Evolutionary conservation across 1,140 invertebrate species (phyloP), one percentile per base, ranked within the genome.

Genomic region (Platyscapa corneri): DNA sequence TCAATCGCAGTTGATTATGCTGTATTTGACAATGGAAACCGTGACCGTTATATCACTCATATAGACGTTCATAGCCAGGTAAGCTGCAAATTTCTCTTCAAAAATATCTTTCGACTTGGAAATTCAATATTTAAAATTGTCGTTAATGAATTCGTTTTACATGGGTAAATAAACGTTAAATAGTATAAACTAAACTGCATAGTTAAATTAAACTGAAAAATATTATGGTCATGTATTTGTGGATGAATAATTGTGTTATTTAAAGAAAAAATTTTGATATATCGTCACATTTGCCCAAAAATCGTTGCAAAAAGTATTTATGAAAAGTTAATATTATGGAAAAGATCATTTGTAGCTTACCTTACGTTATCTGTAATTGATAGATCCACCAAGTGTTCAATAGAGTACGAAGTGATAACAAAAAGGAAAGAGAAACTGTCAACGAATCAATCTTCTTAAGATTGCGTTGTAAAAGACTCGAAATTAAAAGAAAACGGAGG

Each of bases 371-470:
- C 83, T 81, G 34, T 81, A 84, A 81, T 74, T 86, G 88, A 89
- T 90, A 90, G 89, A 91, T 91, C 91, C 91, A 91, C 91, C 89
- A 91, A 91, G 91, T 92, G 91, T 92, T 92, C 91, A 90, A 89
- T 85, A 87, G 88, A 88, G 86, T 86, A 72, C 72, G 83, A 81
- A 82, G 77, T 78, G 81, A 78, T 46, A 34, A 85, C 42, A 65
- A 85, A 86, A 77, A 20, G 74, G 30, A 39, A 78, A 83, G 70
- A 85, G 78, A 79, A 86, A 81, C 30, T 8, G 46, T 74, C 3
- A 56, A 34, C 34, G 46, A 53, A 34, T n/a, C 34, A n/a, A 74
- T 42, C 39, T 85, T 78, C 37, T 80, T 70, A 37, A 49, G 60
- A 5, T 64, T 74, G 83, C 42, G 30, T 74, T 78, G 27, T 64